A percentile compares a stretch with the other conserved stretches of the same genome.
These are phyloP conservation scores for Drosophila malerkotliana DNA, from an alignment of 1,140 invertebrate species.

Conservation along the genomic window DNA sequence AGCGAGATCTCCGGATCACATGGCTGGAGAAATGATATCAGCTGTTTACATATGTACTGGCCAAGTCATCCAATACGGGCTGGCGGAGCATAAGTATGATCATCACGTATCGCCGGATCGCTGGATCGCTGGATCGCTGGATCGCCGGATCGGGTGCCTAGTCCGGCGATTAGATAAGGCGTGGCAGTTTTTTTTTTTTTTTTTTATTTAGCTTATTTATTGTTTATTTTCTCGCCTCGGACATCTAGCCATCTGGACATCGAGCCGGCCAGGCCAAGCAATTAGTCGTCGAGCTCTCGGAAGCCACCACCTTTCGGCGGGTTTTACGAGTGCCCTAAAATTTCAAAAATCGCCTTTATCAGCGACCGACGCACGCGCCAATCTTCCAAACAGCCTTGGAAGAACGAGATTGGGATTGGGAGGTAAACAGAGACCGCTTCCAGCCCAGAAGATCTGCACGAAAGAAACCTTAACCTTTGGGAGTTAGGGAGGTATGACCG, in stretches of 20 bases:
- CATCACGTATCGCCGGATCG: conserved; percentile 23
- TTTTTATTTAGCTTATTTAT: conserved; percentile 1
- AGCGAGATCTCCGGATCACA: conserved; percentile 5
- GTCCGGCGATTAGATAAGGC: conserved; percentile 44
- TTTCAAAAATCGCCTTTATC: conserved; percentile 32
- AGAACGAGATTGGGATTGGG: background rate
- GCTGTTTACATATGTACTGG: conserved; percentile 33
- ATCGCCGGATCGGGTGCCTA: conserved; percentile 6
- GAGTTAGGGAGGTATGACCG: background rate
- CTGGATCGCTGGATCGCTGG: too few relatives aligned
- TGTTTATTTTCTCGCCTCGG: background rate
- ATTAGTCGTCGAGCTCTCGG: conserved; percentile 9
- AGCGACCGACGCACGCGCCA: conserved; percentile 57
- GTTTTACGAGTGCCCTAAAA: conserved; percentile 22
- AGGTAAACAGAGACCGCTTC: too few relatives aligned
- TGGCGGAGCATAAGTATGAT: conserved; percentile 9
- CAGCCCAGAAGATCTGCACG: background rate
- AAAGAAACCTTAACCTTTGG: conserved; percentile 2
- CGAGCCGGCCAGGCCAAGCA: background rate
- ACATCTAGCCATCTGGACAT: conserved; percentile 21
- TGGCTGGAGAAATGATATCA: conserved; percentile 35
- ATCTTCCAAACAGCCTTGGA: conserved; percentile 64
- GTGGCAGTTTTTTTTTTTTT: conserved; percentile 23
- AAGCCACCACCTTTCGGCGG: conserved; percentile 10
- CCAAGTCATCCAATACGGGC: too few relatives aligned